Conservation (phyloP, 2,888 invertebrate genomes). For the Lumbricus terrestris region DNA sequence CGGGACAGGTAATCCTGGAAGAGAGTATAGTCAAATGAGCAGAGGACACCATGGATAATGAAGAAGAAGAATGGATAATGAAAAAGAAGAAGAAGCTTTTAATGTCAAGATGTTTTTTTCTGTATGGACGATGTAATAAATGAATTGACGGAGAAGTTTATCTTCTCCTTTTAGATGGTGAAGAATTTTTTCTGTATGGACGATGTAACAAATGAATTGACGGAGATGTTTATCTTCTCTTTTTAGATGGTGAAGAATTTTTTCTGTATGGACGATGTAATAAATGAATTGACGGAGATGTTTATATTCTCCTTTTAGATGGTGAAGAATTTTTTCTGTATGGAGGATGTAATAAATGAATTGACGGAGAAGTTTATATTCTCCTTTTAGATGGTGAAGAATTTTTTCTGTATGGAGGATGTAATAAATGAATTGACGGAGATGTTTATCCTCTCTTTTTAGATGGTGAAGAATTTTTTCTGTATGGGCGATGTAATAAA, state of each 20-base stretch:
- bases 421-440: too few relatives aligned
- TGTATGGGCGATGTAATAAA: too few relatives aligned
- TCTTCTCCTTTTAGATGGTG: conserved; percentile 75
- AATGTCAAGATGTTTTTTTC: neutral
- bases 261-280: neutral
- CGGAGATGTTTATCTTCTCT: neutral
- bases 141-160: neutral
- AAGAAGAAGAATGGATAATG: too few relatives aligned
- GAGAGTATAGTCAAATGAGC: too few relatives aligned
- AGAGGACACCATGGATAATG: too few relatives aligned
- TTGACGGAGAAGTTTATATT: too few relatives aligned
- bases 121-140: neutral
- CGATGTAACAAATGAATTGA: neutral
- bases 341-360: too few relatives aligned
- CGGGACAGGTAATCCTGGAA: too few relatives aligned
- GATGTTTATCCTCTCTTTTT: neutral
- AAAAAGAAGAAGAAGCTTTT: too few relatives aligned
- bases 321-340: conserved; percentile 74
- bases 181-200: conserved; percentile 64
- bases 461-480: neutral
- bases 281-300: neutral
- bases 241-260: conserved; percentile 77
- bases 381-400: neutral
- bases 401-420: too few relatives aligned
- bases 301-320: conserved; percentile 68